Percentiles rank a stretch among this genome's conserved stretches.
Conservation (phyloP, 2,797 vertebrate species). For the Masticophis lateralis region DNA sequence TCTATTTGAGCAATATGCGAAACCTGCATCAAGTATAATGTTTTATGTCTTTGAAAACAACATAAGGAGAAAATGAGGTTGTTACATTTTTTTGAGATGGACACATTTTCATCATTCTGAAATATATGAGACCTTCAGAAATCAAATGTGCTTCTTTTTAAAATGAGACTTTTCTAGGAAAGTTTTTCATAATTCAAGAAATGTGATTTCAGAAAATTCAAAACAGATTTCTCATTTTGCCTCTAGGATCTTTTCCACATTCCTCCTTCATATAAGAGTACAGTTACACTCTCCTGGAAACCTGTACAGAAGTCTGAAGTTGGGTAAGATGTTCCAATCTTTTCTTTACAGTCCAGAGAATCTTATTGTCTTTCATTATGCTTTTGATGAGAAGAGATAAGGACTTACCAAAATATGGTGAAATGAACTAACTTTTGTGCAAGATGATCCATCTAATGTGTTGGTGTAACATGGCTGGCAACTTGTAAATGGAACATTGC, state of each 20-base stretch:
- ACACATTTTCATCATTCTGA: neutral
- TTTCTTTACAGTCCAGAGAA: neutral
- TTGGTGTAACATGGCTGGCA: neutral
- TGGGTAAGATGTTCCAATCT: constrained; percentile 73
- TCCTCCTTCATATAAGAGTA: constrained; percentile 97
- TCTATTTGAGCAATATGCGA: neutral
- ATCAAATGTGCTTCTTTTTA: neutral
- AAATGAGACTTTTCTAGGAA: neutral
- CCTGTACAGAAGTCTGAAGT: constrained; percentile 91
- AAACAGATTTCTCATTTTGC: constrained; percentile 52
- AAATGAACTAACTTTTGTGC: neutral
- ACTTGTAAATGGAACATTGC: neutral
- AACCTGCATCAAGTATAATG: neutral
- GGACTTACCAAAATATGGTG: neutral
- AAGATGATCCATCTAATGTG: neutral
- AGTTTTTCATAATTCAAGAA: neutral
- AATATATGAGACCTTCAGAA: neutral
- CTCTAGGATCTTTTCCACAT: constrained; percentile 96
- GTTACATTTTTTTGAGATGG: neutral
- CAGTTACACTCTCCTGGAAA: constrained; percentile 96
- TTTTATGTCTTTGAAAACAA: neutral
- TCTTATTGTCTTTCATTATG: neutral
- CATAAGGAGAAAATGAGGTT: neutral
- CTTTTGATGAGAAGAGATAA: neutral
- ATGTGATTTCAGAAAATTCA: neutral